Percentiles rank a stretch among this genome's conserved stretches.
phyloP scores from a whole-genome alignment of 1,140 invertebrate genomes.

The Kradibia gibbosae region DNA sequence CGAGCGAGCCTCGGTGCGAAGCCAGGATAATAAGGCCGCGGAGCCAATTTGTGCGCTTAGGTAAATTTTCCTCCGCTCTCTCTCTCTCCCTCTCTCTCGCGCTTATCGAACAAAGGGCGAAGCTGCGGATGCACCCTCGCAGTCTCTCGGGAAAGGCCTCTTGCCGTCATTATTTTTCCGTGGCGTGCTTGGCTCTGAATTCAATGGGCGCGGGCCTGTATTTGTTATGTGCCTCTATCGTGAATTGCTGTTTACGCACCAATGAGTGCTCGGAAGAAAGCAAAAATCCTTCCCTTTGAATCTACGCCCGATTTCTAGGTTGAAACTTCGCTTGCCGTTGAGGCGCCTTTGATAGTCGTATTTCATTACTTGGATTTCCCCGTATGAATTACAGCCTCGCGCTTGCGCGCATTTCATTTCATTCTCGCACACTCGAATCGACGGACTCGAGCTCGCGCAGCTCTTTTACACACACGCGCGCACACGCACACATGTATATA shows the following conservation, averaged over 20 bases:
- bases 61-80: neutral
- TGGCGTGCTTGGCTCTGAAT: neutral
- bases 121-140: no score
- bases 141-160: no score
- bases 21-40: neutral
- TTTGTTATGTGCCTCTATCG: conserved; percentile 3
- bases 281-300: conserved; percentile 17
- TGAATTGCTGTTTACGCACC: neutral
- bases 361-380: neutral
- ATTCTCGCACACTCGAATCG: neutral
- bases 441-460: no score
- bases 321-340: neutral
- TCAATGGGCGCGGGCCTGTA: neutral
- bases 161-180: neutral
- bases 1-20: neutral
- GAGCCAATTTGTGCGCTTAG: neutral
- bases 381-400: neutral
- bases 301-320: neutral
- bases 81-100: no score
- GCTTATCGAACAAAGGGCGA: no score
- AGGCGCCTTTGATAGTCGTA: neutral
- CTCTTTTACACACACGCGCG: no score
- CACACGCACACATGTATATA: no score
- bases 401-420: neutral
- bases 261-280: neutral